phyloP scores from a whole-genome alignment of 2,113 vertebrate species.

The Craseonycteris thonglongyai region DNA sequence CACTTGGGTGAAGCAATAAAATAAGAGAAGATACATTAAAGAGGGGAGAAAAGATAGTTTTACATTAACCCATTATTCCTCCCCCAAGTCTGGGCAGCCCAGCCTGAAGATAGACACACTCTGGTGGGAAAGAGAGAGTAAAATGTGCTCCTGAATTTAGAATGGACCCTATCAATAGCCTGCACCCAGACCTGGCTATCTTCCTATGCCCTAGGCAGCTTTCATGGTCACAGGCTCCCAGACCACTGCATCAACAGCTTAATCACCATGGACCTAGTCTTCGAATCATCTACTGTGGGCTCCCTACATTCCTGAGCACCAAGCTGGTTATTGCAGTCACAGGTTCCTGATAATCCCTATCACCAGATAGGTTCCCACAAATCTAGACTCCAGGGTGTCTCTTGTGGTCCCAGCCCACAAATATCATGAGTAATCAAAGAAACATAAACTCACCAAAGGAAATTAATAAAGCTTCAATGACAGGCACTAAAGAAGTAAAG shows the following conservation, averaged over 20 bases:
- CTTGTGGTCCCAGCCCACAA: neutral
- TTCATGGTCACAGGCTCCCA: neutral
- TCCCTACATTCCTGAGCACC: neutral
- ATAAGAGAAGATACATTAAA: neutral
- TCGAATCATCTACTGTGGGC: neutral
- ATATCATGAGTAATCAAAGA: neutral
- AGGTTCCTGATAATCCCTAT: neutral
- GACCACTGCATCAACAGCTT: neutral
- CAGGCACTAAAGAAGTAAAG: neutral
- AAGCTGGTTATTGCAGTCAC: neutral
- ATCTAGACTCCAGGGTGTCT: neutral
- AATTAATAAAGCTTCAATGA: neutral
- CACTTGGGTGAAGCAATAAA: neutral
- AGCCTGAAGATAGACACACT: neutral
- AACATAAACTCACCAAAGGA: neutral
- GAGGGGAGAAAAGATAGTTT: neutral
- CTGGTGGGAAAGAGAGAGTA: neutral
- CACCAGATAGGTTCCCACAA: neutral
- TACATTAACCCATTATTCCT: neutral
- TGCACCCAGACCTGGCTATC: neutral
- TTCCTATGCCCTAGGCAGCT: neutral
- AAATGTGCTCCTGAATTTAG: neutral
- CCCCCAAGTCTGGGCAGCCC: neutral
- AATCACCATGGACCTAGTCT: neutral
- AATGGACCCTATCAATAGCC: neutral